phyloP scores from a whole-genome alignment of 2,888 invertebrate species.

The Blastobasis adustella region DNA sequence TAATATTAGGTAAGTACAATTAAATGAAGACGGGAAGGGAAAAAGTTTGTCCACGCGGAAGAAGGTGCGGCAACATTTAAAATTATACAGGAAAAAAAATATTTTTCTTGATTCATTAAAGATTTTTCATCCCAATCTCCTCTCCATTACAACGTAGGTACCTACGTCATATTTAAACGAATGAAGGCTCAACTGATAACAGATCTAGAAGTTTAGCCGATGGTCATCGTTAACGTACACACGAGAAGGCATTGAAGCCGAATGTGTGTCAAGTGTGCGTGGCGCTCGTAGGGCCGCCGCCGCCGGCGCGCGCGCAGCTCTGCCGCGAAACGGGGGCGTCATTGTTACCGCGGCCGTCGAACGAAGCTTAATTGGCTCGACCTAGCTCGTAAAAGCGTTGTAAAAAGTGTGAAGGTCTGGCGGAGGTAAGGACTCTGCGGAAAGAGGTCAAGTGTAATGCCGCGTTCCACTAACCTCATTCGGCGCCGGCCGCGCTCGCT shows the following conservation, averaged over 20 bases:
- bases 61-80: too few relatives aligned
- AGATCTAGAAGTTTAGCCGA: conserved; percentile 6
- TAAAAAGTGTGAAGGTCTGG: conserved; percentile 74
- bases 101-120: too few relatives aligned
- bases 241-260: conserved; percentile 55
- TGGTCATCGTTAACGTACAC: conserved; percentile 25
- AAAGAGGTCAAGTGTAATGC: conserved; percentile 75
- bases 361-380: conserved; percentile 68
- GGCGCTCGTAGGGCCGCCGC: conserved; percentile 30
- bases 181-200: too few relatives aligned
- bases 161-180: too few relatives aligned
- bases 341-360: conserved; percentile 47
- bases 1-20: too few relatives aligned
- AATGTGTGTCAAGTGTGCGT: conserved; percentile 66
- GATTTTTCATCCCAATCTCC: too few relatives aligned
- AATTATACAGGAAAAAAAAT: too few relatives aligned
- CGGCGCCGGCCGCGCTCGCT: conserved; percentile 38
- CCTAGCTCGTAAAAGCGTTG: conserved; percentile 71
- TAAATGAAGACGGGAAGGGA: too few relatives aligned
- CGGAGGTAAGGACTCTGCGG: conserved; percentile 69
- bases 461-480: conserved; percentile 73
- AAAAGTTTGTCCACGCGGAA: too few relatives aligned
- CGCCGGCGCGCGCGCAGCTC: conserved; percentile 34
- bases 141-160: too few relatives aligned
- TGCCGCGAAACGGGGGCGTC: conserved; percentile 39